phyloP scores from a whole-genome alignment of 1,140 invertebrate species.

The Scaptodrosophila lebanonensis region DNA sequence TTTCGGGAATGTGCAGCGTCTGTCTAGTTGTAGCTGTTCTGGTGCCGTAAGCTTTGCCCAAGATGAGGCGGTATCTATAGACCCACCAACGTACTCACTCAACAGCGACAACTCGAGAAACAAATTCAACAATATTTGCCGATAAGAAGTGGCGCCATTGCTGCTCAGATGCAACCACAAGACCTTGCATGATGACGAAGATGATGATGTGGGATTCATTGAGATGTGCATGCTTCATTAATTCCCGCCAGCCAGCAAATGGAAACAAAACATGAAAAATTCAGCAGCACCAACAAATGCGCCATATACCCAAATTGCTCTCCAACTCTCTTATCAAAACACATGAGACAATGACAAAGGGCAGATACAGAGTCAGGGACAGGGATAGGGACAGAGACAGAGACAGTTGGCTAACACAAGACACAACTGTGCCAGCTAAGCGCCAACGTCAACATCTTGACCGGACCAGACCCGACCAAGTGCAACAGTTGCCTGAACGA shows the following conservation, averaged over 20 bases:
- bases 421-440: background rate
- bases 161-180: background rate
- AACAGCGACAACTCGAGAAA: too few species aligned
- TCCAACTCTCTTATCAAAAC: constrained; percentile 56
- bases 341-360: constrained; percentile 73
- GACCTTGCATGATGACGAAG: constrained; percentile 2
- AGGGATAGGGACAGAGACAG: constrained; percentile 33
- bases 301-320: constrained; percentile 57
- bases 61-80: too few species aligned
- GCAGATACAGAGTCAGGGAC: constrained; percentile 39
- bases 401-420: too few species aligned
- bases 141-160: constrained; percentile 37
- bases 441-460: background rate
- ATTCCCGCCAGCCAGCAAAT: constrained; percentile 23
- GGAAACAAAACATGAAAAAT: constrained; percentile 62
- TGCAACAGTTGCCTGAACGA: constrained; percentile 62
- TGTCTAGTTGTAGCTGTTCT: too few species aligned
- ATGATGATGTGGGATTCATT: constrained; percentile 12
- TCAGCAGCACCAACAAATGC: constrained; percentile 41
- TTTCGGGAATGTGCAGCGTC: too few species aligned
- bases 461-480: too few species aligned
- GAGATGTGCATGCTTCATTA: constrained; percentile 32
- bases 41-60: too few species aligned
- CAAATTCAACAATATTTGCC: too few species aligned
- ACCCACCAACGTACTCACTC: background rate